phyloP scores from a whole-genome alignment of 2,797 vertebrate genomes.

The Arctocebus calabarensis region DNA sequence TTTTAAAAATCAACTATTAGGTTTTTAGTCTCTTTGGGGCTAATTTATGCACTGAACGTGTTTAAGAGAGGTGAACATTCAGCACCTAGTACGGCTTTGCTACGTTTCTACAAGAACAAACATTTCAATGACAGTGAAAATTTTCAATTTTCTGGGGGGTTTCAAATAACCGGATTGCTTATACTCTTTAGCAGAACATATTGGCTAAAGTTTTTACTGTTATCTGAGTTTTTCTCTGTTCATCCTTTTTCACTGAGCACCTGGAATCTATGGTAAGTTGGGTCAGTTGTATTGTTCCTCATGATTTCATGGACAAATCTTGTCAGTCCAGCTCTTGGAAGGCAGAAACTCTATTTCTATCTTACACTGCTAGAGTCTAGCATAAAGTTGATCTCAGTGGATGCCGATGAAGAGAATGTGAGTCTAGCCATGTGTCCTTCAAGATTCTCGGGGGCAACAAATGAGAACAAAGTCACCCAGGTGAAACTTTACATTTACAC shows the following conservation, averaged over 20 bases:
- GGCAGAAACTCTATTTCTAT: background rate
- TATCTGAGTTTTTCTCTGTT: background rate
- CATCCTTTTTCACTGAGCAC: background rate
- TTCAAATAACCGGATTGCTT: slow-evolving; percentile 36
- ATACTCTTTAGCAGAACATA: slow-evolving; percentile 12
- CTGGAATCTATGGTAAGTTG: slow-evolving; percentile 27
- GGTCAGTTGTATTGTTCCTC: background rate
- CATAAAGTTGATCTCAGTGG: slow-evolving; percentile 22
- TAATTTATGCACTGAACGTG: slow-evolving; percentile 68
- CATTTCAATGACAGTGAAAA: slow-evolving; percentile 51
- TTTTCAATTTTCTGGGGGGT: slow-evolving; percentile 6
- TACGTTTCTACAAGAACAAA: slow-evolving; percentile 46
- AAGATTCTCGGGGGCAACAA: background rate
- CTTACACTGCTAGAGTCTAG: background rate
- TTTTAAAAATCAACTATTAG: slow-evolving; percentile 47
- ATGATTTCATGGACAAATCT: background rate
- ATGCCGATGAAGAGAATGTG: background rate
- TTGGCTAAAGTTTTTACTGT: slow-evolving; percentile 52
- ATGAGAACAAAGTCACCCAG: slow-evolving; percentile 32
- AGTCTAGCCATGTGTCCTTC: slow-evolving; percentile 1
- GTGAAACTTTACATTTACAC: slow-evolving; percentile 30
- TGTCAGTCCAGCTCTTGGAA: background rate
- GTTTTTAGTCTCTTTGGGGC: slow-evolving; percentile 67
- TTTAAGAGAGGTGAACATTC: slow-evolving; percentile 64
- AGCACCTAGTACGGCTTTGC: slow-evolving; percentile 13